Percentiles rank a stretch among this genome's conserved stretches.
Conservation (phyloP, 2,113 vertebrate genomes). For the Scatophagus argus region DNA sequence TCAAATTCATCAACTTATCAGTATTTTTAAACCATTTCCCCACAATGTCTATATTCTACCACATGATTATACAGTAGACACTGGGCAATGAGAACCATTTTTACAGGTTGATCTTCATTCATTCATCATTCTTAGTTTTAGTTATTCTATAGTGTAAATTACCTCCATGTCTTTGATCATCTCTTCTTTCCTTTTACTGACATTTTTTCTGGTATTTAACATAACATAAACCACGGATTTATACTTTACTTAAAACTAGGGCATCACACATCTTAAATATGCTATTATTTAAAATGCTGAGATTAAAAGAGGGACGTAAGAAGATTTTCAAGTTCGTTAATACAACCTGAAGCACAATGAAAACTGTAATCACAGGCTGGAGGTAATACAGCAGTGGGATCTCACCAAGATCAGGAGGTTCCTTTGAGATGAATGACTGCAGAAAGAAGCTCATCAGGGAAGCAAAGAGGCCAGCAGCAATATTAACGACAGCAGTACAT, state of each 20-base stretch:
- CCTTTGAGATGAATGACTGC: slow-evolving; percentile 49
- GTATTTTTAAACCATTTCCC: neutral
- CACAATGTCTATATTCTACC: neutral
- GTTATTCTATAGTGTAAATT: neutral
- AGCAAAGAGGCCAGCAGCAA: slow-evolving; percentile 29
- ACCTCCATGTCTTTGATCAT: neutral
- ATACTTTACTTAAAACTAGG: neutral
- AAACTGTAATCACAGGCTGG: slow-evolving; percentile 22
- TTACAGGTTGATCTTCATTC: too few species aligned
- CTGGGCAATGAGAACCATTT: too few species aligned
- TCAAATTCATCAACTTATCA: too few species aligned
- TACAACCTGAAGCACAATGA: slow-evolving; percentile 6
- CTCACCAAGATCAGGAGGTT: slow-evolving; percentile 25
- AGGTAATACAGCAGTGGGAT: slow-evolving; percentile 28
- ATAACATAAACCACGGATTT: neutral
- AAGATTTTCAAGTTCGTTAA: neutral
- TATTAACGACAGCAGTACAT: slow-evolving; percentile 12
- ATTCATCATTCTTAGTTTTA: too few species aligned
- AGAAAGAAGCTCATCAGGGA: slow-evolving; percentile 39
- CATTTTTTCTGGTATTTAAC: neutral
- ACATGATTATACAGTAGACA: neutral
- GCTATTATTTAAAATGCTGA: neutral
- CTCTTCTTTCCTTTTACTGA: neutral
- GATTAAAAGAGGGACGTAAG: neutral
- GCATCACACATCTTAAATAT: slow-evolving; percentile 2